Evolutionary conservation across 2,113 vertebrate species (phyloP).

Genomic region (Cynopterus brachyotis): DNA sequence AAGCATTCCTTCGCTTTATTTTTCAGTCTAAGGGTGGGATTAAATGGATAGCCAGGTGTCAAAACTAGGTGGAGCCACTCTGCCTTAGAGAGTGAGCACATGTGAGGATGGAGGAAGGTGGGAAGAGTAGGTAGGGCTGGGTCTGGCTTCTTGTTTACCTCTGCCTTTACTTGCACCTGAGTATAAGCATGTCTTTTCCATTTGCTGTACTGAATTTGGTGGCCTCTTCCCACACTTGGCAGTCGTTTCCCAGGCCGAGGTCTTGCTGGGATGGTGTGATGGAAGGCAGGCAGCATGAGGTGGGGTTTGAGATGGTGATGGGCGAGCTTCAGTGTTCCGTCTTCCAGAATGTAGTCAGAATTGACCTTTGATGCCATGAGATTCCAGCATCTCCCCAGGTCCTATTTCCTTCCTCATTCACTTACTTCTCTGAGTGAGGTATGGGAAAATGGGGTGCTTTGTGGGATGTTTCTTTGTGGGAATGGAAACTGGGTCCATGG

Average conservation of each 20-base stretch:
- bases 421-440: neutral
- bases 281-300: neutral
- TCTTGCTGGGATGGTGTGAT: neutral
- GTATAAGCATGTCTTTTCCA: neutral
- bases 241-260: neutral
- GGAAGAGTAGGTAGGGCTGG: neutral
- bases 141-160: neutral
- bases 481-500: neutral
- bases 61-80: neutral
- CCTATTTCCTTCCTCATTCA: neutral
- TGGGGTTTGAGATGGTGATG: neutral
- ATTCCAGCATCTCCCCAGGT: neutral
- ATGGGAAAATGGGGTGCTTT: rapidly evolving
- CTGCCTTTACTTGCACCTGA: neutral
- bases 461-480: neutral
- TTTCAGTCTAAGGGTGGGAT: neutral
- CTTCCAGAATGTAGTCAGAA: neutral
- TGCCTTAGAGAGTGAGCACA: neutral
- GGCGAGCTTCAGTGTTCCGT: neutral
- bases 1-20: neutral
- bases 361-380: neutral
- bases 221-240: neutral
- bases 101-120: too few relatives aligned
- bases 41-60: neutral
- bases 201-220: too few relatives aligned